Conservation (phyloP, 2,113 vertebrate species). For the Machaerirhynchus nigripectus region DNA sequence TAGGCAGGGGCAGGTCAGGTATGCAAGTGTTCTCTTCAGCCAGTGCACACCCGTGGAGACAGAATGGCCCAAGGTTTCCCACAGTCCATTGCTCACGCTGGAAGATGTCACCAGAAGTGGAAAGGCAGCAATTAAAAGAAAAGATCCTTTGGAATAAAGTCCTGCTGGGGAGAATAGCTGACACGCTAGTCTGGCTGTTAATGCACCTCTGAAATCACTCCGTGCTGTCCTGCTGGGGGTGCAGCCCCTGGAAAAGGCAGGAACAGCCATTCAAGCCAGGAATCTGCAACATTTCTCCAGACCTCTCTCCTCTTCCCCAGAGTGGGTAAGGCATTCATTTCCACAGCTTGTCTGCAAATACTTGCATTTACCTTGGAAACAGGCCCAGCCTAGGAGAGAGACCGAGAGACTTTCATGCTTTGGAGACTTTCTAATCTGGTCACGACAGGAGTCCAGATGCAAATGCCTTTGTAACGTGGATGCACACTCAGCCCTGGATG, state of each 20-base stretch:
- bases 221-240: not conserved
- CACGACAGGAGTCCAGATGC: not conserved
- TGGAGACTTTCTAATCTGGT: not conserved
- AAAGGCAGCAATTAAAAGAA: not conserved
- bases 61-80: not conserved
- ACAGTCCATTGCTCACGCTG: not conserved
- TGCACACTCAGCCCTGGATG: not conserved
- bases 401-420: not conserved
- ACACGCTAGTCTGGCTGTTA: not conserved
- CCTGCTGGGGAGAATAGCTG: not conserved
- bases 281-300: not conserved
- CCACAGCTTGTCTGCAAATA: not conserved
- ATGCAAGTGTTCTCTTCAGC: not conserved
- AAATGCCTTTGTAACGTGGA: not conserved
- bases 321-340: not conserved
- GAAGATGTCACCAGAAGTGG: not conserved
- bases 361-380: constrained; percentile 2
- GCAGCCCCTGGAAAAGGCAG: not conserved
- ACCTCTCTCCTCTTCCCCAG: not conserved
- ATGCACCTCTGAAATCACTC: not conserved
- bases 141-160: not conserved
- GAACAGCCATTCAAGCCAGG: not conserved
- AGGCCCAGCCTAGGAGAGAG: not conserved
- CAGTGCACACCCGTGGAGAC: accelerated
- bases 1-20: not conserved